Base-by-base conservation (phyloP, 1,140 invertebrate genomes). In the Vanessa tameamea region DNA sequence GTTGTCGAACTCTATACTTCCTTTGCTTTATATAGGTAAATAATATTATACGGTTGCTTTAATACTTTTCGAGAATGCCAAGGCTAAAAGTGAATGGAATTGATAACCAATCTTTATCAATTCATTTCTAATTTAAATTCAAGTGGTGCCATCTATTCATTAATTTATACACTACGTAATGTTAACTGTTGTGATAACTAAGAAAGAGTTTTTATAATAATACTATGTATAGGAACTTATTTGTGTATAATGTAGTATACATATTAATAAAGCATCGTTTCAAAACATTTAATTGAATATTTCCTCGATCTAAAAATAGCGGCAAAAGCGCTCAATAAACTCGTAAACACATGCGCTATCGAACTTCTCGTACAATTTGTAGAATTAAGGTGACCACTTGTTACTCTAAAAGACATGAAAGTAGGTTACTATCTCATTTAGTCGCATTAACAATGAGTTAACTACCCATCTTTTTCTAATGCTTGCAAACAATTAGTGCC, bases 321-420 rank as follows among this genome's bases (percentile, higher is more conserved):
- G 57, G 67, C 69, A 84, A 85, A 83, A 78, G 82, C 84, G 87
- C 83, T 91, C 89, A 88, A 91, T 91, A 91, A 87, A 88, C 79
- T 86, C 79, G 82, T 84, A 82, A 87, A 89, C 88, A 87, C 89
- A 91, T 89, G 89, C 89, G 88, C 88, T 81, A 85, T 86, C 81
- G 72, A 48, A 78, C 74, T 73, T 64, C 70, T 79, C 37, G 61
- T 76, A 67, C 55, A 78, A 23, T 13, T 77, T 68, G 67, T 74
- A 37, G 80, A 85, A 80, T 85, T 77, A 57, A 79, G 75, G 76
- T 57, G 81, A 47, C 15, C 47, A 50, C 74, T 69, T 59, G 47
- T 64, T 55, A 13, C 13, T 16, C 43, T 47, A 47, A 47, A 47
- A 3, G 6, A 48, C 14, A 57, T 37, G 23, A 23, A 50, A 23